A percentile compares a stretch with the other conserved stretches of the same genome.
These are phyloP conservation scores for Microplitis deprimator DNA, from an alignment of 2,888 invertebrate species.

Conservation along the genomic window DNA sequence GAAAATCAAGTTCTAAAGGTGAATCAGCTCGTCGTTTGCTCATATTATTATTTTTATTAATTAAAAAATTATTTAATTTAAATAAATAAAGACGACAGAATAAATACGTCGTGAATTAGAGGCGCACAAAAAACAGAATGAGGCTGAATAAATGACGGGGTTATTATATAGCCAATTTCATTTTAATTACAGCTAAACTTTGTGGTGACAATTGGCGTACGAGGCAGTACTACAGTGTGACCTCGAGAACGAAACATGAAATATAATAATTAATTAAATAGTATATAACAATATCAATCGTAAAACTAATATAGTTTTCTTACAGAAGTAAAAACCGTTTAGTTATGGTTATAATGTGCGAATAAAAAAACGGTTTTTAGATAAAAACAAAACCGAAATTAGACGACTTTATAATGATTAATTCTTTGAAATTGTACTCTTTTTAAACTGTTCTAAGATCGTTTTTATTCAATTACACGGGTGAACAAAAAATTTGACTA, in stretches of 20 bases:
- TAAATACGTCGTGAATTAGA: not conserved
- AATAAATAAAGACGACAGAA: not conserved
- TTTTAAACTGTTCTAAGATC: too few relatives aligned
- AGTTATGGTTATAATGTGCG: too few relatives aligned
- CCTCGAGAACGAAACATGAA: slow-evolving; percentile 6
- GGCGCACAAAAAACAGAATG: not conserved
- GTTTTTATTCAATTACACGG: too few relatives aligned
- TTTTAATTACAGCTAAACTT: not conserved
- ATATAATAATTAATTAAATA: too few relatives aligned
- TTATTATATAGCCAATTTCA: not conserved
- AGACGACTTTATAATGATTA: too few relatives aligned
- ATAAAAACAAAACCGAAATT: too few relatives aligned
- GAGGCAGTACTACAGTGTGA: not conserved
- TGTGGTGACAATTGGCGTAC: not conserved
- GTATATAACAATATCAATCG: too few relatives aligned
- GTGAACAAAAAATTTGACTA: too few relatives aligned
- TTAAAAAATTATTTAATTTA: not conserved
- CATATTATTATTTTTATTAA: not conserved
- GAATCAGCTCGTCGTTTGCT: not conserved
- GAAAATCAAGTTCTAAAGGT: not conserved
- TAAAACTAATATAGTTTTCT: too few relatives aligned
- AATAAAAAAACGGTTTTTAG: too few relatives aligned
- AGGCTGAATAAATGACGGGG: not conserved
- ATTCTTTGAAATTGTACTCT: too few relatives aligned
- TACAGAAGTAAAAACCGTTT: too few relatives aligned